Base-by-base conservation (phyloP, 1,140 invertebrate genomes). In the Euglossa dilemma region DNA sequence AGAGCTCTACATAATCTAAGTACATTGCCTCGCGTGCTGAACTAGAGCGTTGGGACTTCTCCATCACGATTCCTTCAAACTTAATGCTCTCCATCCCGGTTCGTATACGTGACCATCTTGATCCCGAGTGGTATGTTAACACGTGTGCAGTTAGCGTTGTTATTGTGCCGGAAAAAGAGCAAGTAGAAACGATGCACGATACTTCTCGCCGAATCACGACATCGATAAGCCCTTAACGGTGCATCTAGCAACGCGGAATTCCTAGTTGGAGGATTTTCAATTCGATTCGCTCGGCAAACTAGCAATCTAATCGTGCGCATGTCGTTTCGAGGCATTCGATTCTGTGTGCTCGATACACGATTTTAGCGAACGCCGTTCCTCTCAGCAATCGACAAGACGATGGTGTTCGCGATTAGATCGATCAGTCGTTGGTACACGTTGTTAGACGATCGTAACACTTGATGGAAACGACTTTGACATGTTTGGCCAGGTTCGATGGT, bases 211-310 rank as follows among this genome's bases (percentile, higher is more conserved):
- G 76, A 82, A 82, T 85, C 82, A 52, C 75, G 59, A 88, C 57
- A 66, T 57, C 54, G 61, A 84, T 81, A 74, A 86, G 71, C 61
- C 67, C n/a, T 50, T 87, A 88, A 87, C 86, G 77, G 81, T 87
- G 63, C 54, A 81, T 50, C 45, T 23, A n/a, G 16, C n/a, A n/a
- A 28, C 56, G 14, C 50, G 77, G n/a, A 20, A 57, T 52, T 63
- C 47, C 25, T 25, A 28, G 36, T 56, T 63, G 63, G 54, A 63
- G 76, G 54, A 79, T 69, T 59, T 73, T 61, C n/a, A n/a, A 74
- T 85, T 56, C 79, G 74, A 67, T 61, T 69, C 54, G 85, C 43
- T 61, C 63, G 76, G 36, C 69, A 63, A 20, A 56, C 59, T 28
- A 36, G 28, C 56, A 28, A 59, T 69, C 76, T 78, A 67, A 67